These are phyloP conservation scores for Trachelus troglodyta DNA, from an alignment of 2,888 invertebrate genomes.

Conservation along the genomic window DNA sequence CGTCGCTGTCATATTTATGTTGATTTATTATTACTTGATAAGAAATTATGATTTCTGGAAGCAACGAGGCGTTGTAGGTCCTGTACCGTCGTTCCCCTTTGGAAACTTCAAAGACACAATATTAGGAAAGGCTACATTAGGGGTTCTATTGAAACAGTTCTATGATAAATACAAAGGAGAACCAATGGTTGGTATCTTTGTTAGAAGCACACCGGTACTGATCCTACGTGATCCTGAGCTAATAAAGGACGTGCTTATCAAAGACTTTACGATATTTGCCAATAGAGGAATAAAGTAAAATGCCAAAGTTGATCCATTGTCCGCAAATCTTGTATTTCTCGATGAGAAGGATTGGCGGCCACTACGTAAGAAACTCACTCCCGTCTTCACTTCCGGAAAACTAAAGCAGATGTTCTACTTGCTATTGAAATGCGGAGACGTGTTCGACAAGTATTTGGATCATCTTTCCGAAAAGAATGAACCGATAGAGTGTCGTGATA, in stretches of 20 bases:
- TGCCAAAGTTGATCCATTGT: constrained; percentile 64
- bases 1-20: constrained; percentile 1
- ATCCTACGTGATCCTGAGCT: constrained; percentile 60
- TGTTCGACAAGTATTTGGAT: constrained; percentile 63
- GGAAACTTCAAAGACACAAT: background rate
- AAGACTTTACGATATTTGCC: constrained; percentile 63
- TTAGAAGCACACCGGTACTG: constrained; percentile 56
- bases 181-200: constrained; percentile 62
- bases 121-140: background rate
- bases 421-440: constrained; percentile 64
- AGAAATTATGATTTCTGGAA: constrained; percentile 29
- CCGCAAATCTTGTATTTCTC: constrained; percentile 67
- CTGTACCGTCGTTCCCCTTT: background rate
- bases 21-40: constrained; percentile 18
- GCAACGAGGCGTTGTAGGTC: constrained; percentile 22
- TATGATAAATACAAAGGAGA: constrained; percentile 27
- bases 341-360: constrained; percentile 68
- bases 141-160: background rate
- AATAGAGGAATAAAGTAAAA: constrained; percentile 49
- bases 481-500: constrained; percentile 44
- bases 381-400: constrained; percentile 68
- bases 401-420: constrained; percentile 68
- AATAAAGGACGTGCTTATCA: constrained; percentile 60
- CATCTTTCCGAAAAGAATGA: constrained; percentile 31
- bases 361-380: constrained; percentile 66